Evolutionary conservation across 2,113 vertebrate genomes (phyloP).

Genomic region (Corvus cornix): DNA sequence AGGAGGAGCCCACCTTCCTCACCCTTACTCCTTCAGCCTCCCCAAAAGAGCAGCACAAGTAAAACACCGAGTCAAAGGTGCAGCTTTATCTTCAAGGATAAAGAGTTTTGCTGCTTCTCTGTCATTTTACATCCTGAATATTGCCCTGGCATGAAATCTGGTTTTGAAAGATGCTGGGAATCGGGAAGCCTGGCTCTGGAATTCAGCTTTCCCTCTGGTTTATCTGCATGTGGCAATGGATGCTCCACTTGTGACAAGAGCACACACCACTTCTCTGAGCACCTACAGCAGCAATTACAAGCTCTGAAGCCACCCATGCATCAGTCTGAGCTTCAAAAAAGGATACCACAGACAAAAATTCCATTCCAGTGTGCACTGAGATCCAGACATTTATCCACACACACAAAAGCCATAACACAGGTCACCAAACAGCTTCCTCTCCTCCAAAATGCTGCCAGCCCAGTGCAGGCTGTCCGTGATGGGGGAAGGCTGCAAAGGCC

Average conservation of each 20-base stretch:
- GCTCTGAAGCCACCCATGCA: neutral
- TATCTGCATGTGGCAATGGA: accelerated
- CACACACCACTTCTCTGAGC: neutral
- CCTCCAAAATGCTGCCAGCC: neutral
- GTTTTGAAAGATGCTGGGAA: neutral
- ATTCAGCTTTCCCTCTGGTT: neutral
- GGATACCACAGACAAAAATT: neutral
- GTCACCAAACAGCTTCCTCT: neutral
- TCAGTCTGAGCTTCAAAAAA: neutral
- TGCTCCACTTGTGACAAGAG: neutral
- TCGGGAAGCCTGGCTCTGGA: neutral
- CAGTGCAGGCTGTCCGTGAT: accelerated
- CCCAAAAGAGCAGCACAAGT: neutral
- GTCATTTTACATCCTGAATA: neutral
- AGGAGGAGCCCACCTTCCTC: neutral
- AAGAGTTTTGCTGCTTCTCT: neutral
- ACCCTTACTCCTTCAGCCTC: neutral
- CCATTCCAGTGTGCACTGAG: neutral
- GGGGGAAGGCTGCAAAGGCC: neutral
- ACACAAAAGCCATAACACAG: accelerated
- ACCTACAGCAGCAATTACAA: neutral
- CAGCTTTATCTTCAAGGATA: neutral
- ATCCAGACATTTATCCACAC: neutral
- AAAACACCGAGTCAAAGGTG: neutral
- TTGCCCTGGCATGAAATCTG: neutral